phyloP scores from a whole-genome alignment of 37 sponge, comb jelly and placozoan genomes.

The Theonella swinhoei region DNA sequence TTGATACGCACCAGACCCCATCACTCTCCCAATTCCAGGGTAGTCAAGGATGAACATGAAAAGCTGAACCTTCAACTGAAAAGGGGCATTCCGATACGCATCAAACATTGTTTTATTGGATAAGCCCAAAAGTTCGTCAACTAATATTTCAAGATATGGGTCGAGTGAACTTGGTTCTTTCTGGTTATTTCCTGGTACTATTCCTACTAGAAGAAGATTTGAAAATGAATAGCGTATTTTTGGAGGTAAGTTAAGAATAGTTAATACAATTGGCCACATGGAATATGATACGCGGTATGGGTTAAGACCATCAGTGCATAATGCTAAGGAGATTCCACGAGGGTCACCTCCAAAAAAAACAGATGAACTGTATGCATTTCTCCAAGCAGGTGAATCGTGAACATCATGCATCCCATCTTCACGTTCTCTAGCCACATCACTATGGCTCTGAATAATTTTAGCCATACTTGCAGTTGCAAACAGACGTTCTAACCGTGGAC shows the following conservation, averaged over 20 bases:
- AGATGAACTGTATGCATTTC: not conserved
- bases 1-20: constrained; percentile 18
- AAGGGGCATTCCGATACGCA: constrained; percentile 21
- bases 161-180: not conserved
- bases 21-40: constrained; percentile 29
- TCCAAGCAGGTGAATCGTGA: constrained; percentile 23
- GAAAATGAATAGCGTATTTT: constrained; percentile 7
- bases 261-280: constrained; percentile 32
- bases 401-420: constrained; percentile 3
- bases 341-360: not conserved
- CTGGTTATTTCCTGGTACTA: constrained; percentile 17
- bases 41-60: constrained; percentile 17
- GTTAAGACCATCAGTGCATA: constrained; percentile 21
- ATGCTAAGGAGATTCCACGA: constrained; percentile 15
- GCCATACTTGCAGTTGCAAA: constrained; percentile 10
- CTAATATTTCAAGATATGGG: constrained; percentile 21
- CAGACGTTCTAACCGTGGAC: constrained; percentile 7
- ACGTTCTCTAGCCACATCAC: too few relatives aligned
- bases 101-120: constrained; percentile 4
- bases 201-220: constrained; percentile 23
- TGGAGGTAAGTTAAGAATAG: constrained; percentile 27
- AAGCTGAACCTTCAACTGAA: not conserved
- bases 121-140: constrained; percentile 19
- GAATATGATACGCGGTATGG: not conserved
- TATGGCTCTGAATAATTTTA: constrained; percentile 20